A percentile compares a stretch with the other conserved stretches of the same genome.
Evolutionary conservation across 2,113 vertebrate species (phyloP).

Genomic region (Gila orcuttii): DNA sequence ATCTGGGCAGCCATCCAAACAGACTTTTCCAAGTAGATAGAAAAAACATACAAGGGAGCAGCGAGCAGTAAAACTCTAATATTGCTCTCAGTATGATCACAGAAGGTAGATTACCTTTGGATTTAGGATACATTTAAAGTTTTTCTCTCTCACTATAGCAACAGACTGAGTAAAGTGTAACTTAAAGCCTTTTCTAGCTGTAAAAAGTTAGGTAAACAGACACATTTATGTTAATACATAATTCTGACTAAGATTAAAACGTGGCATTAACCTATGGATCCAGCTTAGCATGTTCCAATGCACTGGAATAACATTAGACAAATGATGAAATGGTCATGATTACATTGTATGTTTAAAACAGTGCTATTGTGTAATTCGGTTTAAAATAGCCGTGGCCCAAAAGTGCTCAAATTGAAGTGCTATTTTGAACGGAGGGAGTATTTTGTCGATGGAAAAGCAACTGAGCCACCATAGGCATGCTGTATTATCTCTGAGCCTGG

Average conservation of each 20-base stretch:
- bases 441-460: conserved; percentile 33
- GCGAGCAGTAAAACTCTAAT: conserved; percentile 60
- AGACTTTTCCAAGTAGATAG: conserved; percentile 67
- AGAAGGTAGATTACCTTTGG: conserved; percentile 57
- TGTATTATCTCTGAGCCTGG: conserved; percentile 56
- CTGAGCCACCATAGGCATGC: conserved; percentile 49
- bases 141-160: conserved; percentile 46
- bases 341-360: conserved; percentile 12
- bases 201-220: background rate
- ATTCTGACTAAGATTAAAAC: conserved; percentile 20
- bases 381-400: conserved; percentile 10
- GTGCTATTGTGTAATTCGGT: conserved; percentile 2
- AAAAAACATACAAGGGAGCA: conserved; percentile 58
- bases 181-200: background rate
- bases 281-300: background rate
- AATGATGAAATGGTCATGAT: conserved; percentile 4
- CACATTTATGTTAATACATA: conserved; percentile 8
- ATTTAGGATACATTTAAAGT: conserved; percentile 37
- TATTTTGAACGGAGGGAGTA: conserved; percentile 2
- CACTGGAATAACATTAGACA: conserved; percentile 26
- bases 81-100: conserved; percentile 67
- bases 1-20: conserved; percentile 70
- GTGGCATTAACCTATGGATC: conserved; percentile 12
- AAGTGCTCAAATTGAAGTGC: background rate
- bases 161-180: conserved; percentile 16